Conservation (phyloP, 2,113 vertebrate species). For the Mesocricetus auratus region DNA sequence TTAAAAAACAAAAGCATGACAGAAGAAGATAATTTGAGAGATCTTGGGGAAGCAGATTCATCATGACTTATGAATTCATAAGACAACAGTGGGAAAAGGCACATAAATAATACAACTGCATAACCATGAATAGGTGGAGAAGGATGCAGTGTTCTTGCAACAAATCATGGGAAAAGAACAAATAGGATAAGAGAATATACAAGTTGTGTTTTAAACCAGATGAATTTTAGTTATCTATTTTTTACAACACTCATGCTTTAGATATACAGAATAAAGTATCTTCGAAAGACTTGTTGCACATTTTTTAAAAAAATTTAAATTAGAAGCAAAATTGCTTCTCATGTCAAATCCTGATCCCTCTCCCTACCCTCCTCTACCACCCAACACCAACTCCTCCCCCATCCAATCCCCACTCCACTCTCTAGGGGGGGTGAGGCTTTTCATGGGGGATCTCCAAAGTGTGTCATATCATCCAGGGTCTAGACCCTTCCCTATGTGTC, state of each 20-base stretch:
- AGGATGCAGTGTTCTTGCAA: neutral
- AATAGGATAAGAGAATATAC: neutral
- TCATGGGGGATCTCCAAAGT: too few relatives aligned
- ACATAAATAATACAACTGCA: neutral
- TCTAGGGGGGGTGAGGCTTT: too few relatives aligned
- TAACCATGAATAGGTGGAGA: neutral
- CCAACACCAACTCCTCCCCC: too few relatives aligned
- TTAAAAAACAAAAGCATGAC: neutral
- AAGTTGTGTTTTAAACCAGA: neutral
- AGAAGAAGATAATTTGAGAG: neutral
- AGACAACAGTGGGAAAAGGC: neutral
- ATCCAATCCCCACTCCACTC: too few relatives aligned
- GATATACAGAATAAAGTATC: neutral
- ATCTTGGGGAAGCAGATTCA: neutral
- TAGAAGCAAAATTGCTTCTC: too few relatives aligned
- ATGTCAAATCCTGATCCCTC: too few relatives aligned
- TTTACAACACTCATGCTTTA: neutral
- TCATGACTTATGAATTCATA: neutral
- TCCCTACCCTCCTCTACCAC: too few relatives aligned
- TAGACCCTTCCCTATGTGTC: too few relatives aligned
- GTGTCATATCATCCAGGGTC: too few relatives aligned
- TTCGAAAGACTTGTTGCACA: neutral
- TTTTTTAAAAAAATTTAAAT: too few relatives aligned
- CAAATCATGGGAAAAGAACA: neutral
- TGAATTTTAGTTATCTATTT: neutral